Conservation (phyloP, 1,140 invertebrate species). For the Patella vulgata region DNA sequence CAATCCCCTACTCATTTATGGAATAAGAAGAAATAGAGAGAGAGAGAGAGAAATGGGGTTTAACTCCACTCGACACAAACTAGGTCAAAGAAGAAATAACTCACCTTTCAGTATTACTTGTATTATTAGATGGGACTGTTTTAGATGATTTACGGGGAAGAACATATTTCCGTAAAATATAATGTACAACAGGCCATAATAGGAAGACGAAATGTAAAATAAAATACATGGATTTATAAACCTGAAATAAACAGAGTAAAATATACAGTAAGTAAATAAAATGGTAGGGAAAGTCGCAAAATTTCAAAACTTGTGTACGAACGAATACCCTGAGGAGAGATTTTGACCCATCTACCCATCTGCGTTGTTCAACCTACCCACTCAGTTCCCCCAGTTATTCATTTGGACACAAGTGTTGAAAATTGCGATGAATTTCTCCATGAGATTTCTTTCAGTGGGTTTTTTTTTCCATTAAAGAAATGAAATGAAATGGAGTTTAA, state of each 20-base stretch:
- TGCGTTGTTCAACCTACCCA: constrained; percentile 61
- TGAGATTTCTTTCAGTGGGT: too few species aligned
- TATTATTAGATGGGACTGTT: too few species aligned
- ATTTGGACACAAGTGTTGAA: background rate
- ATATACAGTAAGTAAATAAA: background rate
- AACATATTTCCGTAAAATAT: background rate
- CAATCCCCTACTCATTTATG: too few species aligned
- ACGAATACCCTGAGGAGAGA: background rate
- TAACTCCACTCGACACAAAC: too few species aligned
- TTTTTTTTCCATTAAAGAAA: too few species aligned
- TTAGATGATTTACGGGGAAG: too few species aligned
- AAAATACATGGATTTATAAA: constrained; percentile 74
- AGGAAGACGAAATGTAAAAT: constrained; percentile 62
- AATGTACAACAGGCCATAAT: constrained; percentile 13
- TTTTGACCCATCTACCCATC: background rate
- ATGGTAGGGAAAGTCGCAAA: background rate
- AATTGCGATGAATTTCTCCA: background rate
- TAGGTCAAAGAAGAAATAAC: too few species aligned
- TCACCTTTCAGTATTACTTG: too few species aligned
- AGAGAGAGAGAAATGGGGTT: too few species aligned
- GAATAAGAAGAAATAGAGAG: too few species aligned
- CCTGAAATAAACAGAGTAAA: constrained; percentile 42
- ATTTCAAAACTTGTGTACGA: background rate
- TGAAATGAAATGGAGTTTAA: too few species aligned
- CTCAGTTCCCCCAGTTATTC: background rate